Evolutionary conservation across 2,113 vertebrate species (phyloP).

Genomic region (Gambusia affinis): DNA sequence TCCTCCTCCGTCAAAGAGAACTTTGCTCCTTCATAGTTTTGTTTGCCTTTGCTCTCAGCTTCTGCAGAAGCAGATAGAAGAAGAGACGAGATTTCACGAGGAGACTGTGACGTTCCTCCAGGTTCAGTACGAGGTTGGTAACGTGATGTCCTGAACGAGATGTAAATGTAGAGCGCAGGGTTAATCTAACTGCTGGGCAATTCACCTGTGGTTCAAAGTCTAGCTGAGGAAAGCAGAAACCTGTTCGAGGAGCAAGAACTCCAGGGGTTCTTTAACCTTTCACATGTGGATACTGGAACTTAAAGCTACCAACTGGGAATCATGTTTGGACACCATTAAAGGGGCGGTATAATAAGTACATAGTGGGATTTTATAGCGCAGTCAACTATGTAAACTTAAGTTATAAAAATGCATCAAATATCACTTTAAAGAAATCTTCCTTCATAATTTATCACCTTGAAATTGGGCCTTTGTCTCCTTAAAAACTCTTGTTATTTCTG

Average conservation of each 20-base stretch:
- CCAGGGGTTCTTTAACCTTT: not conserved
- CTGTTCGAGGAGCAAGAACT: not conserved
- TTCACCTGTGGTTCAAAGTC: not conserved
- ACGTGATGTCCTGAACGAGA: not conserved
- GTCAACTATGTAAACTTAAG: no score
- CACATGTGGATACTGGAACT: no score
- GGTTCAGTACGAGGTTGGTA: conserved; percentile 46
- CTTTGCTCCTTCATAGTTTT: no score
- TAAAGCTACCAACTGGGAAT: not conserved
- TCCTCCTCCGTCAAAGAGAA: not conserved
- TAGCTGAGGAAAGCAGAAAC: no score
- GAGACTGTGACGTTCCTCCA: conserved; percentile 33
- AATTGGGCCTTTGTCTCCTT: no score
- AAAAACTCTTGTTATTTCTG: no score
- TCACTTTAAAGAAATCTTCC: no score
- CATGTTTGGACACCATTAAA: no score
- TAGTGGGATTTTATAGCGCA: no score
- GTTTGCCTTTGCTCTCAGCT: conserved; percentile 29
- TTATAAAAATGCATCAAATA: no score
- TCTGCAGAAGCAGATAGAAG: conserved; percentile 28
- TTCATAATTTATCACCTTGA: no score
- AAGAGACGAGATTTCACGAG: conserved; percentile 30
- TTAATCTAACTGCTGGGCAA: not conserved
- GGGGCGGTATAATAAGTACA: no score
- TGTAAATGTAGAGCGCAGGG: not conserved